Evolutionary conservation across 1,140 invertebrate species (phyloP).

Genomic region (Drosophila sturtevanti): DNA sequence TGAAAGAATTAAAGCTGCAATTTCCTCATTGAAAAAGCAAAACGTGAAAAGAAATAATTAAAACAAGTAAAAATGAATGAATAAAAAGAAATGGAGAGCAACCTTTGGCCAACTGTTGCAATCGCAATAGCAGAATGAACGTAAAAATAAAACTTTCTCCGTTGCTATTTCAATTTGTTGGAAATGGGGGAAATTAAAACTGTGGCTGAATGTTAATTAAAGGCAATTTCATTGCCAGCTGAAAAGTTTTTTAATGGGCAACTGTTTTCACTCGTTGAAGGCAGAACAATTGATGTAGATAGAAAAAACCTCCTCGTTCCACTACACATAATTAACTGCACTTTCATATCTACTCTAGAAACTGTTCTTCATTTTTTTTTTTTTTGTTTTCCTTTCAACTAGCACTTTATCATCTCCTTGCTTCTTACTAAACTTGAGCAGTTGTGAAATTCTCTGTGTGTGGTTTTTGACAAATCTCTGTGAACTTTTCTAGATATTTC

Average conservation of each 20-base stretch:
- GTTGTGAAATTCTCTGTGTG: background rate
- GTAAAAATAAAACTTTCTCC: background rate
- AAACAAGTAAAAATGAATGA: background rate
- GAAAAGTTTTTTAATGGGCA: slow-evolving; percentile 11
- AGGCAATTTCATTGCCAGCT: slow-evolving; percentile 11
- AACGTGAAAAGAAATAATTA: background rate
- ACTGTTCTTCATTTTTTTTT: background rate
- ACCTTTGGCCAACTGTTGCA: slow-evolving; percentile 11
- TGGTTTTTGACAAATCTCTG: slow-evolving; percentile 7
- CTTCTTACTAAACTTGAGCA: background rate
- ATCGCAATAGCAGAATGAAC: background rate
- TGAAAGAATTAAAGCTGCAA: slow-evolving; percentile 7
- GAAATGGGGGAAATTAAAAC: background rate
- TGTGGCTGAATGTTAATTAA: slow-evolving; percentile 11
- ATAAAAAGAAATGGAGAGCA: background rate
- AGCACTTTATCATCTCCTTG: slow-evolving; percentile 1
- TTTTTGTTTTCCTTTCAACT: slow-evolving; percentile 12
- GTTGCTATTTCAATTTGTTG: slow-evolving; percentile 1
- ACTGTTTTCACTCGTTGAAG: background rate
- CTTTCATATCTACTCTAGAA: slow-evolving; percentile 1
- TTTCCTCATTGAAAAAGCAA: background rate
- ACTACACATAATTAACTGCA: slow-evolving; percentile 3
- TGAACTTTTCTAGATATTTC: background rate
- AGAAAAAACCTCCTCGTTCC: background rate
- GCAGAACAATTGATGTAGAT: slow-evolving; percentile 1